These are phyloP conservation scores for Ceyx cyanopectus DNA, from an alignment of 2,113 vertebrate species.

Conservation along the genomic window DNA sequence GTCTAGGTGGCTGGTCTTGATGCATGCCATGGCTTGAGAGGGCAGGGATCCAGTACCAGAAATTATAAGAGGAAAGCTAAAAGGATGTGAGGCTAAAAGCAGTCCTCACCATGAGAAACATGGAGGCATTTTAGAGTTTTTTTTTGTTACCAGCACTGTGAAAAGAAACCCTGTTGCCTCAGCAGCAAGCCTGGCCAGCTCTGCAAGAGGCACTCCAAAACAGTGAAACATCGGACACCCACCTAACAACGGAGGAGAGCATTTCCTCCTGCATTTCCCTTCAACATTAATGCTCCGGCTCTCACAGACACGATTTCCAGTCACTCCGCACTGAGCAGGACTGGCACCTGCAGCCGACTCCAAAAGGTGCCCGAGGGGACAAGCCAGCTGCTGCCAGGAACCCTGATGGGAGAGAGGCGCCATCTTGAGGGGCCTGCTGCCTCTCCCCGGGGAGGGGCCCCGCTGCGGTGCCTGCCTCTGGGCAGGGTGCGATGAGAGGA, in stretches of 20 bases:
- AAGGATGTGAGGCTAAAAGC: background rate
- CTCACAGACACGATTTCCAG: background rate
- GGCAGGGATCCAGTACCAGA: background rate
- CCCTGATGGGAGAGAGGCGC: background rate
- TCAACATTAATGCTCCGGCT: background rate
- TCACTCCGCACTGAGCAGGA: background rate
- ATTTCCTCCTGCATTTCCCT: background rate
- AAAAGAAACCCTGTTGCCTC: background rate
- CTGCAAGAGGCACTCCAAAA: background rate
- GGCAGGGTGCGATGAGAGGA: background rate
- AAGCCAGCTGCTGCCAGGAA: rapidly evolving
- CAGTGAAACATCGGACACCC: background rate
- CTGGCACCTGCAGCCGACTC: rapidly evolving
- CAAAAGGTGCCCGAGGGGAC: rapidly evolving
- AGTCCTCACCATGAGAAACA: background rate
- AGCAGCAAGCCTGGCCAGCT: background rate
- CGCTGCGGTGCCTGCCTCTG: rapidly evolving
- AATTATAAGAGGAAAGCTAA: background rate
- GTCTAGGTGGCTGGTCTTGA: background rate
- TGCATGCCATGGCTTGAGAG: rapidly evolving
- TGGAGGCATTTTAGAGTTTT: background rate
- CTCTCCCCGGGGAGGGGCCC: background rate
- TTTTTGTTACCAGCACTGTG: background rate
- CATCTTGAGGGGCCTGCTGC: rapidly evolving
- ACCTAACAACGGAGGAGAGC: background rate